Base-by-base conservation (phyloP, 2,797 vertebrate genomes). In the Cottoperca gobio region DNA sequence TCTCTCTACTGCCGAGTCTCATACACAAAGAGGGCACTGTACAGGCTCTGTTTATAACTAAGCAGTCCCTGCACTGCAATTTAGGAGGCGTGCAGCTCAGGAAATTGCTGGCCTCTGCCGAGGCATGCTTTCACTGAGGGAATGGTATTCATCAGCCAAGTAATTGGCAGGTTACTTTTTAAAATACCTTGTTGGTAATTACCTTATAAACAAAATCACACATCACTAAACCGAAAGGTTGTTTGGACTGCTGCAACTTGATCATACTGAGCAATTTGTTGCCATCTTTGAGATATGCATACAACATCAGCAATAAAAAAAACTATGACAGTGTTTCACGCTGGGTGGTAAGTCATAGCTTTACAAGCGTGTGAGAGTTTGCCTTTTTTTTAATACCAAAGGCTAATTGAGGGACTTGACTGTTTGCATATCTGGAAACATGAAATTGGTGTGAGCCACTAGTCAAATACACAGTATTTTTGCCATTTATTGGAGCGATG, bases 151-250 rank as follows among this genome's bases (percentile, higher is more conserved):
- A 87, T 96, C 96, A 95, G 94, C 95, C 92, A 89, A 95, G 94
- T 97, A 97, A 99, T 97, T 97, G 97, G 94, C 95, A 96, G 95
- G 94, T 97, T 90, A 87, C 86, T 83, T 93, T 93, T 93, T 93
- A 96, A 96, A 97, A 96, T 97, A 96, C 95, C 96, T 96, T 96
- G 96, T 96, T 95, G 93, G 96, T 97, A 97, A 99, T 97, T 96
- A 96, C 95, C 95, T 96, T 96, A 95, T 97, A 97, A 97, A 97
- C 95, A 96, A 96, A 96, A 91, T 94, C 95, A 96, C 95, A 93
- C 87, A 73, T 92, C 88, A 85, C 81, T 93, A 92, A 95, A 89
- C 79, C 57, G 67, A 86, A 90, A 70, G 86, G 76, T 86, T 95
- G 92, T 94, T 94, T 28, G 92, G 89, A 91, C 86, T 90, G 82